Base-by-base conservation (phyloP, 2,113 vertebrate genomes). In the Plectropomus leopardus region DNA sequence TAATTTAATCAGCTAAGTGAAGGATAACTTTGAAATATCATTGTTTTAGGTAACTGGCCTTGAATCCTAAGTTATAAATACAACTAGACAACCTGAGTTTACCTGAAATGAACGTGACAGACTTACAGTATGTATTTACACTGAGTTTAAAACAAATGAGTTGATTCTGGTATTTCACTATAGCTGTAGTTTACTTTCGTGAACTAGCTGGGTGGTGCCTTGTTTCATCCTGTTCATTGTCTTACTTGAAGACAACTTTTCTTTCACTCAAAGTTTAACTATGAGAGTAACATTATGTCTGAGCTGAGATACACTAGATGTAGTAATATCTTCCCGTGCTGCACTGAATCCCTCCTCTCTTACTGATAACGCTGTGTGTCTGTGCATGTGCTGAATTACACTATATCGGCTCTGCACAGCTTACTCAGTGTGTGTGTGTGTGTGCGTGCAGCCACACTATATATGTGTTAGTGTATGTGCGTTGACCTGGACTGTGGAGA, bases 281-380 rank as follows among this genome's bases (percentile, higher is more conserved):
- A 51, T 84, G 79, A 66, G 48, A 65, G 50, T 11, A 83, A 89
- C 87, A 87, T 55, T 26, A 78, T 88, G 82, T 84, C 5, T n/a
- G 54, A 71, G 74, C 4, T 76, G 66, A 89, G 88, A 93, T 88
- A 85, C 86, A 87, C 72, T 19, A 84, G 89, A 90, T 91, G 70
- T 67, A 67, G 64, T 80, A 78, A 82, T 85, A 85, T 89, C 85
- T 91, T 83, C 45, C 61, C 77, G 32, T 67, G 82, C 85, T 73
- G 60, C 68, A 82, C 48, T 69, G 76, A 85, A 80, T 86, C 72
- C 71, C 72, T 80, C 55, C 48, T 86, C 58, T 81, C 19, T 69
- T 7, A 3, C 83, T 78, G 91, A 90, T 92, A 91, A 92, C 45
- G 5, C 59, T 66, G 71, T 48, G 70, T 73, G 66, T 75, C 55